Conservation (phyloP, 2,797 vertebrate species). For the Nannoperca obscura region DNA sequence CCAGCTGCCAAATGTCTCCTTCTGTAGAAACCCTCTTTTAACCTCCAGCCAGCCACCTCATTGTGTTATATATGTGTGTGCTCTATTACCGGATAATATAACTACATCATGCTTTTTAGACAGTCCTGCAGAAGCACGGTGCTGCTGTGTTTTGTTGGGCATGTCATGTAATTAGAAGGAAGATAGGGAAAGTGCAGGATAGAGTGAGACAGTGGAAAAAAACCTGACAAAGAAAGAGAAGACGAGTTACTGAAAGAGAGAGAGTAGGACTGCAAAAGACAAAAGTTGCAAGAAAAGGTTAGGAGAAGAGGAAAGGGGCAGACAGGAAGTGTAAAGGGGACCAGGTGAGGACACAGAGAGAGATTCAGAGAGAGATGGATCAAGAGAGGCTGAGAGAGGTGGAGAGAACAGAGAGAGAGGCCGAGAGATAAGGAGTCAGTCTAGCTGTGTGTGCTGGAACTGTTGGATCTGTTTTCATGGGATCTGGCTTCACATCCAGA, state of each 20-base stretch:
- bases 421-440: slow-evolving; percentile 5
- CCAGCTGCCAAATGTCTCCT: slow-evolving; percentile 47
- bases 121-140: neutral
- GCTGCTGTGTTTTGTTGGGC: neutral
- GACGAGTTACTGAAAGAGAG: neutral
- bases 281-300: neutral
- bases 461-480: neutral
- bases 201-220: neutral
- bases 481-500: neutral
- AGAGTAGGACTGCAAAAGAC: neutral
- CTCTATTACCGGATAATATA: neutral
- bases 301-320: neutral
- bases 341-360: too few species aligned
- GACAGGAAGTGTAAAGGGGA: neutral
- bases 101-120: neutral
- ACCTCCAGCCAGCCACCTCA: neutral
- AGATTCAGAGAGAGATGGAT: neutral
- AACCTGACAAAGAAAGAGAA: neutral
- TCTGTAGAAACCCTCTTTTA: slow-evolving; percentile 26
- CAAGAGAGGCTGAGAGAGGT: neutral
- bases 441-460: neutral
- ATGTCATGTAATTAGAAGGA: neutral
- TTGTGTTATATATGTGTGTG: neutral
- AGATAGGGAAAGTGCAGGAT: neutral
- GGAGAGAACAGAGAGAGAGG: slow-evolving; percentile 11